Evolutionary conservation across 2,888 invertebrate species (phyloP).

Genomic region (Tortrix viridana): DNA sequence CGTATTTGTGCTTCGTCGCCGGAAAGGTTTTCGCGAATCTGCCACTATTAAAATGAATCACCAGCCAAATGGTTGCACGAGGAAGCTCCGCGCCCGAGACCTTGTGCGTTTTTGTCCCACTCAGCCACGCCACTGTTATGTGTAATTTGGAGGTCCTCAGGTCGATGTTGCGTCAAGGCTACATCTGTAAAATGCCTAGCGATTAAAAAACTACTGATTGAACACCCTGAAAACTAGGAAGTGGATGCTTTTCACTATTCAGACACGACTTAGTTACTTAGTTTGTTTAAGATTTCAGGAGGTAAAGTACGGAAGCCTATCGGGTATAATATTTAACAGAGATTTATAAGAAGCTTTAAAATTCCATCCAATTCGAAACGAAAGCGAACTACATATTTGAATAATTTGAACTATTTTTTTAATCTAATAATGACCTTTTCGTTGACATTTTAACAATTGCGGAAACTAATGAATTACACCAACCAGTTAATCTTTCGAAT

Average conservation of each 20-base stretch:
- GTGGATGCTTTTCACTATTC: slow-evolving; percentile 25
- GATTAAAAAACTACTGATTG: slow-evolving; percentile 36
- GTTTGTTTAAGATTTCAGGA: slow-evolving; percentile 11
- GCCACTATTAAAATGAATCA: slow-evolving; percentile 38
- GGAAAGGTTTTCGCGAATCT: slow-evolving; percentile 34
- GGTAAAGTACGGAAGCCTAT: not conserved
- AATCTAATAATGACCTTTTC: slow-evolving; percentile 22
- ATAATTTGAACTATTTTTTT: slow-evolving; percentile 25
- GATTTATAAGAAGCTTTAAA: slow-evolving; percentile 10
- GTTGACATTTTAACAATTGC: slow-evolving; percentile 36
- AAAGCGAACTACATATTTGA: slow-evolving; percentile 8
- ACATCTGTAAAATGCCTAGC: slow-evolving; percentile 46
- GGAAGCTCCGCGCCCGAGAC: slow-evolving; percentile 60
- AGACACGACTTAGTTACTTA: slow-evolving; percentile 12
- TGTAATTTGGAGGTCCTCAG: slow-evolving; percentile 83
- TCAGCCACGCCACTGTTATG: slow-evolving; percentile 78
- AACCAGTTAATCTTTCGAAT: slow-evolving; percentile 32
- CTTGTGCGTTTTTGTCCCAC: slow-evolving; percentile 69
- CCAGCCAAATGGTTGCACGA: slow-evolving; percentile 59
- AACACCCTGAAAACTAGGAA: slow-evolving; percentile 37
- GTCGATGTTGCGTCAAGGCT: slow-evolving; percentile 71
- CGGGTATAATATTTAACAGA: not conserved
- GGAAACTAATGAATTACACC: slow-evolving; percentile 35
- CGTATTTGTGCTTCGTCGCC: slow-evolving; percentile 15
- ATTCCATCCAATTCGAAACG: slow-evolving; percentile 24